phyloP scores from a whole-genome alignment of 2,797 vertebrate genomes.

The Sandelia bainsii region DNA sequence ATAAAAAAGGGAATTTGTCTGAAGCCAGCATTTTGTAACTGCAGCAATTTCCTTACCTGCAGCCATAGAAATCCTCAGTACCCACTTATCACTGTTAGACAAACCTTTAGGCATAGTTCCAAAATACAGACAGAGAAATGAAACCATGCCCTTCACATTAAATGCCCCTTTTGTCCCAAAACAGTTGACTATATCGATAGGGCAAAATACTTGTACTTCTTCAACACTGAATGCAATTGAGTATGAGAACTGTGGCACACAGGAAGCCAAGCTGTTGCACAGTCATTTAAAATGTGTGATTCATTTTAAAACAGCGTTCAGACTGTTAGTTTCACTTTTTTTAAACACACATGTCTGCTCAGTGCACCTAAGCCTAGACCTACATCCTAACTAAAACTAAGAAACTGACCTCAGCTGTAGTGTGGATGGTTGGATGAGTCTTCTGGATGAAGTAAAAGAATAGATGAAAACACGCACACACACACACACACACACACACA shows the following conservation, averaged over 20 bases:
- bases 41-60: neutral
- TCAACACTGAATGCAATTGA: neutral
- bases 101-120: neutral
- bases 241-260: no score
- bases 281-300: neutral
- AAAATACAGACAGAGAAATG: neutral
- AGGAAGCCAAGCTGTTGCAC: neutral
- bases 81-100: neutral
- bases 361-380: neutral
- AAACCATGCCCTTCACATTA: neutral
- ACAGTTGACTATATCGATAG: neutral
- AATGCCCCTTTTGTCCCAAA: no score
- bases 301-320: neutral
- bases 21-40: neutral
- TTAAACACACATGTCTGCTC: neutral
- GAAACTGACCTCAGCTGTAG: neutral
- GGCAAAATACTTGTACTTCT: neutral
- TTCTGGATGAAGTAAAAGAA: neutral
- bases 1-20: neutral
- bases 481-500: slow-evolving; percentile 1
- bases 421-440: neutral
- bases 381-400: neutral
- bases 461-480: neutral
- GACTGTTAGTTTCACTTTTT: slow-evolving; percentile 46
- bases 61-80: neutral